These are phyloP conservation scores for Tenthredo mesomela DNA, from an alignment of 2,888 invertebrate species.

Conservation along the genomic window DNA sequence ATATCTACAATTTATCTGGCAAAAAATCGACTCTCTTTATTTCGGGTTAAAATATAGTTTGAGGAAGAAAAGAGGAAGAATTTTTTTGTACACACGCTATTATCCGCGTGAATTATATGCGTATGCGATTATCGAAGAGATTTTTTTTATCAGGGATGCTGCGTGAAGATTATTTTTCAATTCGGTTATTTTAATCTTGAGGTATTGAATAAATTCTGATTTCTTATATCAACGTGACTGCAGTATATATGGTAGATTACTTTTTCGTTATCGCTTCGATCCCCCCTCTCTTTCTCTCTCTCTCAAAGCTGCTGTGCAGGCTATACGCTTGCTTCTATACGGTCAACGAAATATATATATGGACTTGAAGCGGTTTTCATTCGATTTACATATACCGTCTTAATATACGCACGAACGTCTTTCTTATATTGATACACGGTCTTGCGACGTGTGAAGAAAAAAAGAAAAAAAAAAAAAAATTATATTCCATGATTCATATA, in stretches of 20 bases:
- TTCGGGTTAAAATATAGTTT: not conserved
- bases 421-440: not conserved
- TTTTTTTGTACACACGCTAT: no score
- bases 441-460: not conserved
- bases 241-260: not conserved
- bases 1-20: no score
- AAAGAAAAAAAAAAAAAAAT: not conserved
- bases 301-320: not conserved
- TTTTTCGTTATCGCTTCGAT: slow-evolving; percentile 2
- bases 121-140: not conserved
- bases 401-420: not conserved
- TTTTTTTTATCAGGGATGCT: not conserved
- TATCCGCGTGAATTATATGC: no score
- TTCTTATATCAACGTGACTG: not conserved
- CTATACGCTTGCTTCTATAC: not conserved
- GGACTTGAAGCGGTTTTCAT: not conserved
- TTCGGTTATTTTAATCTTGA: not conserved
- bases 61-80: not conserved
- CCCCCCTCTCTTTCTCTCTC: not conserved
- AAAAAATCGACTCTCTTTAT: no score
- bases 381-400: not conserved
- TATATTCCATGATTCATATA: not conserved
- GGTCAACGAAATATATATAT: slow-evolving; percentile 8
- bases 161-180: not conserved
- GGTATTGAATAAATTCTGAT: slow-evolving; percentile 7